Percentiles rank a stretch among this genome's conserved stretches.
Evolutionary conservation across 2,797 vertebrate genomes (phyloP).

Genomic region (Rachycentron canadum): DNA sequence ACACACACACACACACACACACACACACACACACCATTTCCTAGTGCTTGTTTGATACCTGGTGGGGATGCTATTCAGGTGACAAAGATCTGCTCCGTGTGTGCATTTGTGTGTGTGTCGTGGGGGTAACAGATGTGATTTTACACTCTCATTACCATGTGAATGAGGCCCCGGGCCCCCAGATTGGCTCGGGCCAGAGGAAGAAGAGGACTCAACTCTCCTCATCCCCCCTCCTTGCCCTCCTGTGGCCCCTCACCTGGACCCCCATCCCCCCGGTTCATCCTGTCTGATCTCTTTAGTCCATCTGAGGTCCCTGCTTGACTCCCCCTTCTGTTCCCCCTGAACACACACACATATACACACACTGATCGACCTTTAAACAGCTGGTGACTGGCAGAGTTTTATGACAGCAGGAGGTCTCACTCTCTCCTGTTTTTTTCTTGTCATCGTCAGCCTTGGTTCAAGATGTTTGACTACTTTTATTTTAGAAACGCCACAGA

Average conservation of each 20-base stretch:
- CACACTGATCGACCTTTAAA: slow-evolving; percentile 74
- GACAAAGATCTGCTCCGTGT: slow-evolving; percentile 91
- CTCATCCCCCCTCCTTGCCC: slow-evolving; percentile 36
- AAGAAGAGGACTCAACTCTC: slow-evolving; percentile 56
- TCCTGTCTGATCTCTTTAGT: slow-evolving; percentile 94
- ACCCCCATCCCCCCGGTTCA: slow-evolving; percentile 80
- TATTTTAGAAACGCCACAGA: not conserved
- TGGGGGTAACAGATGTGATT: slow-evolving; percentile 97
- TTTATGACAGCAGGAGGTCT: slow-evolving; percentile 91
- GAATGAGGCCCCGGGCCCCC: slow-evolving; percentile 90
- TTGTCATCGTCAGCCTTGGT: slow-evolving; percentile 3
- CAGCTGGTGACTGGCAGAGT: slow-evolving; percentile 93
- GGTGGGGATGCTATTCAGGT: slow-evolving; percentile 99
- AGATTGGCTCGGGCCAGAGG: slow-evolving; percentile 90
- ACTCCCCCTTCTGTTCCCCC: slow-evolving; percentile 77
- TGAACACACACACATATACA: slow-evolving; percentile 30
- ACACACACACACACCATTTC: slow-evolving; percentile 84
- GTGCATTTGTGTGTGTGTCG: slow-evolving; percentile 20
- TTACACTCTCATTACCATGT: slow-evolving; percentile 99
- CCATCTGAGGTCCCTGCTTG: slow-evolving; percentile 94
- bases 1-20: too few relatives aligned
- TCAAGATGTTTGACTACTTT: not conserved
- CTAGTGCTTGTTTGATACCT: slow-evolving; percentile 98
- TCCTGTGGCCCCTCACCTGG: slow-evolving; percentile 94
- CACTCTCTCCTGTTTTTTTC: slow-evolving; percentile 52